Percentiles rank a stretch among this genome's conserved stretches.
These are phyloP conservation scores for Hippocampus guttulatus DNA, from an alignment of 2,113 vertebrate genomes.

Conservation along the genomic window DNA sequence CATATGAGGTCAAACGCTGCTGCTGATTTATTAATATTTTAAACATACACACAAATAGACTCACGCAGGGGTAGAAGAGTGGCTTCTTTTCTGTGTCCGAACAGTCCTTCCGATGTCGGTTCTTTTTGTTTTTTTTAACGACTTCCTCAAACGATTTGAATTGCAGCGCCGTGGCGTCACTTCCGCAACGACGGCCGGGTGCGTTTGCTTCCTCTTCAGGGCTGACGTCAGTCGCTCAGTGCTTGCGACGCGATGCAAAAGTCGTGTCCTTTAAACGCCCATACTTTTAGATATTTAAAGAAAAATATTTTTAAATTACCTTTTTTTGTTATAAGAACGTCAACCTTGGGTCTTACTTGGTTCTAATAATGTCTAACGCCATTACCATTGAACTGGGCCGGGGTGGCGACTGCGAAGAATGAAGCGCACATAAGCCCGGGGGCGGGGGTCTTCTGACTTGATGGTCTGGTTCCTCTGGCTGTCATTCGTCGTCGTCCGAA, in stretches of 20 bases:
- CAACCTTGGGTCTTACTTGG: background rate
- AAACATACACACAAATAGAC: slow-evolving; percentile 11
- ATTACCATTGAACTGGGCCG: accelerated
- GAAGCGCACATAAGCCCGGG: background rate
- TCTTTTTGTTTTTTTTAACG: background rate
- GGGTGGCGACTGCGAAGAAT: background rate
- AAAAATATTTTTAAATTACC: background rate
- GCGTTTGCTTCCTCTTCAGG: background rate
- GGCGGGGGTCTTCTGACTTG: background rate
- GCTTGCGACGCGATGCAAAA: background rate
- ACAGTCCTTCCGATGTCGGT: background rate
- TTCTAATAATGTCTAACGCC: background rate
- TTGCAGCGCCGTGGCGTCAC: slow-evolving; percentile 55
- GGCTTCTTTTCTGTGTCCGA: background rate
- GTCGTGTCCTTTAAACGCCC: background rate
- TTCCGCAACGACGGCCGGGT: background rate
- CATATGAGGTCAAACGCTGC: background rate
- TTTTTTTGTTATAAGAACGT: background rate
- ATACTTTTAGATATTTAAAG: background rate
- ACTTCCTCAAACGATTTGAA: slow-evolving; percentile 55
- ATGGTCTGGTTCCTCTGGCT: background rate
- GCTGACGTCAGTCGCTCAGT: background rate
- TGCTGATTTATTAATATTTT: background rate
- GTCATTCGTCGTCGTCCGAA: too few species aligned
- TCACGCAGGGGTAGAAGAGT: slow-evolving; percentile 6